Conservation (phyloP, 2,113 vertebrate species). For the Eclectus roratus region DNA sequence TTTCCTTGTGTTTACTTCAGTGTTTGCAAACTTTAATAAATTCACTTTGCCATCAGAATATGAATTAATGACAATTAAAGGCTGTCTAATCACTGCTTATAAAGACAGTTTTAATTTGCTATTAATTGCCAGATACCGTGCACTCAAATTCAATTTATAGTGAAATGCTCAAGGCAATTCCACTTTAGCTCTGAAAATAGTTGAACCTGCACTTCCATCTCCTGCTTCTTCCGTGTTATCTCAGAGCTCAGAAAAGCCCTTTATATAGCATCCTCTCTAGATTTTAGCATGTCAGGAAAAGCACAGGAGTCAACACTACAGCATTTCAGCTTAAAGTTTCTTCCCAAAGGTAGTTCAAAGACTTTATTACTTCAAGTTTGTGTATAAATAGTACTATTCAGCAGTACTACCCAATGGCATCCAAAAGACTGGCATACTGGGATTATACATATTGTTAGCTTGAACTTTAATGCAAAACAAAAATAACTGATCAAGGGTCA, state of each 20-base stretch:
- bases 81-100: not conserved
- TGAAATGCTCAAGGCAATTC: not conserved
- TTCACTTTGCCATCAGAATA: not conserved
- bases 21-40: constrained; percentile 10
- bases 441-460: not conserved
- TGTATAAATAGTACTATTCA: not conserved
- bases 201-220: not conserved
- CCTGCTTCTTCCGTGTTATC: not conserved
- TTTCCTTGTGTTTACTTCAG: not conserved
- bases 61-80: constrained; percentile 10
- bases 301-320: not conserved
- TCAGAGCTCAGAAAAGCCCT: not conserved
- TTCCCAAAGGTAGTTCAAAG: not conserved
- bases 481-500: not conserved
- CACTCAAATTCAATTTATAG: not conserved
- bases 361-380: not conserved
- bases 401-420: not conserved
- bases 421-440: not conserved
- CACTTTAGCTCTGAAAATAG: not conserved
- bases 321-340: not conserved
- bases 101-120: not conserved
- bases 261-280: not conserved
- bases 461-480: not conserved
- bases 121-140: not conserved
- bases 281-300: not conserved